These are phyloP conservation scores for Pangasianodon hypophthalmus DNA, from an alignment of 2,113 vertebrate genomes.

Conservation along the genomic window DNA sequence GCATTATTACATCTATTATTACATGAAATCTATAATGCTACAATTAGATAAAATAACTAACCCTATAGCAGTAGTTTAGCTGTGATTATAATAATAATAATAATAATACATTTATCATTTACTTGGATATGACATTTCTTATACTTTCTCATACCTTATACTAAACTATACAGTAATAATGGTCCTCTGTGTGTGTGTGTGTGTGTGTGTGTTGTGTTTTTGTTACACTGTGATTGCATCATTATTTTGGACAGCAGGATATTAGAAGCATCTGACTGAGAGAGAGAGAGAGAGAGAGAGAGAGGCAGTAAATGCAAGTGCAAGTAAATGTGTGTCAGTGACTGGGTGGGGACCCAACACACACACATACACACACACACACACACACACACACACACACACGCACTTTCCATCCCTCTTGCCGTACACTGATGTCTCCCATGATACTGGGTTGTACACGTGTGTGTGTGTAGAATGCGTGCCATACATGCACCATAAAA, in stretches of 20 bases:
- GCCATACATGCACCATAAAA: not conserved
- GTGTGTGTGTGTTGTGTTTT: not conserved
- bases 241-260: conserved; percentile 39
- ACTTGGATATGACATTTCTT: not conserved
- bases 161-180: not conserved
- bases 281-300: not conserved
- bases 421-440: no score
- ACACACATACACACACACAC: not conserved
- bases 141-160: no score
- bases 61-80: not conserved
- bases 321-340: conserved; percentile 16
- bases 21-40: not conserved
- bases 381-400: no score
- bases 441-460: not conserved
- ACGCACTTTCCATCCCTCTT: no score
- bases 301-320: not conserved
- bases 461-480: not conserved
- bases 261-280: conserved; percentile 49
- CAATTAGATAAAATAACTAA: not conserved
- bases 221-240: conserved; percentile 54
- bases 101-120: no score
- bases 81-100: no score
- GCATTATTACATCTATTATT: no score
- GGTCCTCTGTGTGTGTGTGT: not conserved
- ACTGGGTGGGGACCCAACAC: not conserved